phyloP scores from a whole-genome alignment of 1,140 invertebrate genomes.

The Zaprionus africanus region DNA sequence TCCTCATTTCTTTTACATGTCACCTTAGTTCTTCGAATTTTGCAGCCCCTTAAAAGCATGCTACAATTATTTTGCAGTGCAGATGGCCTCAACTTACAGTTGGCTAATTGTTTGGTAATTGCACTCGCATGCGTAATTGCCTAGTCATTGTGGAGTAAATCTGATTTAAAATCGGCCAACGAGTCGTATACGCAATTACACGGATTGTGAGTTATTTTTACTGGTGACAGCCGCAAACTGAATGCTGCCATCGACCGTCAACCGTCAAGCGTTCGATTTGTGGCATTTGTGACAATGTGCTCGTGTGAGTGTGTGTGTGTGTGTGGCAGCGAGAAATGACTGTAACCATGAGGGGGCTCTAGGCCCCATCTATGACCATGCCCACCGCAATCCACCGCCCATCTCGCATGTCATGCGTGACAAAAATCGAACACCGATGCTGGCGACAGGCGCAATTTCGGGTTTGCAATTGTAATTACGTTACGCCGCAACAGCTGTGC shows the following conservation, averaged over 20 bases:
- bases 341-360: neutral
- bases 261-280: constrained; percentile 52
- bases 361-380: neutral
- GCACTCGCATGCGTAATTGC: constrained; percentile 12
- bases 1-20: neutral
- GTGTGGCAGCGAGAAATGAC: neutral
- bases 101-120: constrained; percentile 6
- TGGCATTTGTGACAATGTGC: constrained; percentile 54
- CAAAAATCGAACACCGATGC: constrained; percentile 66
- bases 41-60: neutral
- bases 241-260: constrained; percentile 23
- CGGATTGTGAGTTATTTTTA: constrained; percentile 35
- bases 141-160: constrained; percentile 21
- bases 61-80: neutral
- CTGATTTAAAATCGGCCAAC: constrained; percentile 29
- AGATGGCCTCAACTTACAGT: neutral
- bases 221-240: constrained; percentile 18
- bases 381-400: neutral
- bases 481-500: constrained; percentile 37
- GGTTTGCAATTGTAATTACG: constrained; percentile 65
- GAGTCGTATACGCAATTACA: constrained; percentile 49
- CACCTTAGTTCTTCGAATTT: neutral
- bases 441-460: constrained; percentile 62
- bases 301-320: neutral
- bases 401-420: constrained; percentile 43